phyloP scores from a whole-genome alignment of 2,888 invertebrate species.

The Drosophila suboccidentalis region DNA sequence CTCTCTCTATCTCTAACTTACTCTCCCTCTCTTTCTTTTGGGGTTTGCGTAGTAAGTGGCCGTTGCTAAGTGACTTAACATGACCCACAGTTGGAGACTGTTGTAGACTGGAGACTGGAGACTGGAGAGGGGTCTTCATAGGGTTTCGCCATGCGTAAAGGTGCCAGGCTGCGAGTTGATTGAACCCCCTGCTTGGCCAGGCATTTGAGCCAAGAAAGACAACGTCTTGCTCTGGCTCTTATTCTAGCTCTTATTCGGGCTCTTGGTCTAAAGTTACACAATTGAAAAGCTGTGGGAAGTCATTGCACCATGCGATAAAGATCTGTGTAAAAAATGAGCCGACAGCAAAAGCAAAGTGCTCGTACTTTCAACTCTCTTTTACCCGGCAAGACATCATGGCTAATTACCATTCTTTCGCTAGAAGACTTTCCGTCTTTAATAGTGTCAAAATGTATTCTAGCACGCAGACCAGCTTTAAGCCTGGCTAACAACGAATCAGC shows the following conservation, averaged over 20 bases:
- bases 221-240: background rate
- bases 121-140: slow-evolving; percentile 25
- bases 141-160: slow-evolving; percentile 81
- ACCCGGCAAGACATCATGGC: slow-evolving; percentile 48
- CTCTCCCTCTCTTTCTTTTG: background rate
- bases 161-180: slow-evolving; percentile 77
- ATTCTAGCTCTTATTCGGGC: background rate
- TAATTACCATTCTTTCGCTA: slow-evolving; percentile 73
- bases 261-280: slow-evolving; percentile 56
- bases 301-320: slow-evolving; percentile 66
- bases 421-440: slow-evolving; percentile 59
- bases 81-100: slow-evolving; percentile 58
- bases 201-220: slow-evolving; percentile 24
- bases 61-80: slow-evolving; percentile 71
- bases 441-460: slow-evolving; percentile 79
- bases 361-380: background rate
- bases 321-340: slow-evolving; percentile 54
- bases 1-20: background rate
- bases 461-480: slow-evolving; percentile 55
- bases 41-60: slow-evolving; percentile 47
- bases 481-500: slow-evolving; percentile 30
- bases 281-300: slow-evolving; percentile 70
- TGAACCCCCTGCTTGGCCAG: slow-evolving; percentile 60
- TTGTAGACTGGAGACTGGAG: slow-evolving; percentile 24
- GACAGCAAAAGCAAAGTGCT: slow-evolving; percentile 21